A percentile compares a stretch with the other conserved stretches of the same genome.
Conservation (phyloP, 1,140 invertebrate genomes). For the Calephelis nemesis region DNA sequence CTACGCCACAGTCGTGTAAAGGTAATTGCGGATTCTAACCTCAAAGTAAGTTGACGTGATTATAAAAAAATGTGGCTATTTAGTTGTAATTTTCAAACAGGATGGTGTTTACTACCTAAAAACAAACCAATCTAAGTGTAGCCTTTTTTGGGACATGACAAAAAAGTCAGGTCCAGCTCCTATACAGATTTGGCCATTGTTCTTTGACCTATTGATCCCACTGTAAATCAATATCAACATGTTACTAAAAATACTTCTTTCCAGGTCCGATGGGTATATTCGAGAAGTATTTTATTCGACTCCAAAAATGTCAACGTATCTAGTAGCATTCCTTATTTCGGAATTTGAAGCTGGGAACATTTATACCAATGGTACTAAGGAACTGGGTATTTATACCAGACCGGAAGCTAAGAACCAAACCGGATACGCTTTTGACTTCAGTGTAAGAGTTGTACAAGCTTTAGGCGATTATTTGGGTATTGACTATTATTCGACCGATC, state of each 20-base stretch:
- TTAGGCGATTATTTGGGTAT: conserved; percentile 62
- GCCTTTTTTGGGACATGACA: too few relatives aligned
- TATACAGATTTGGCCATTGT: too few relatives aligned
- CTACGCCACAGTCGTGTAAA: too few relatives aligned
- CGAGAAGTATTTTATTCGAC: conserved; percentile 82
- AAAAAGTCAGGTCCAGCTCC: too few relatives aligned
- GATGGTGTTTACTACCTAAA: too few relatives aligned
- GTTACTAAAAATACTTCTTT: conserved; percentile 24
- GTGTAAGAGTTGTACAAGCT: conserved; percentile 66
- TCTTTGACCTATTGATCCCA: too few relatives aligned
- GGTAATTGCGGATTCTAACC: too few relatives aligned
- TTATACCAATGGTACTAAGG: conserved; percentile 49
- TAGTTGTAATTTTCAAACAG: too few relatives aligned
- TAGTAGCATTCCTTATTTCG: conserved; percentile 88
- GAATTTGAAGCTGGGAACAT: conserved; percentile 52
- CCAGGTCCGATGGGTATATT: conserved; percentile 55
- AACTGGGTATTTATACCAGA: conserved; percentile 85
- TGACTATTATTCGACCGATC: conserved; percentile 63
- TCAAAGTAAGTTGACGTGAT: too few relatives aligned
- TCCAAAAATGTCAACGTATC: conserved; percentile 90
- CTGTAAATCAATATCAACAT: too few relatives aligned
- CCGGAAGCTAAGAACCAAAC: conserved; percentile 84
- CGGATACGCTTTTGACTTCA: conserved; percentile 60
- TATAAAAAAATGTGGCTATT: too few relatives aligned
- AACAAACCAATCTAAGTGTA: too few relatives aligned